These are phyloP conservation scores for Shinisaurus crocodilurus DNA, from an alignment of 2,113 vertebrate species.

Conservation along the genomic window DNA sequence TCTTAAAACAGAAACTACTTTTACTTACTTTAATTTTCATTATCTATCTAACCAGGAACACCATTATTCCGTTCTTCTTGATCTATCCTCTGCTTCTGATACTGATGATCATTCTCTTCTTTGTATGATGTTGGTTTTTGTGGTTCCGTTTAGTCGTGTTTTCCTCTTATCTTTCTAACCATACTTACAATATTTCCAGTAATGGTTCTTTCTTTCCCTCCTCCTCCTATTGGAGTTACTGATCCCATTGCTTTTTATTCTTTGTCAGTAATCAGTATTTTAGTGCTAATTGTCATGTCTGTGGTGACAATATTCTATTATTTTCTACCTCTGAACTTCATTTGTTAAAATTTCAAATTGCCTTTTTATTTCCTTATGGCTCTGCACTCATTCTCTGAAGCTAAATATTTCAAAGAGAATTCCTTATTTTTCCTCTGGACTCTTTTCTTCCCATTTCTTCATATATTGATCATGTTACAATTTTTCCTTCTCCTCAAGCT, in stretches of 20 bases:
- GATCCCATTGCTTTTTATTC: neutral
- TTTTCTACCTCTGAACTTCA: neutral
- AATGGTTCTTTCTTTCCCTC: neutral
- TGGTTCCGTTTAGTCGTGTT: neutral
- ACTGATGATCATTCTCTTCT: neutral
- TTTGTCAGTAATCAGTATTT: neutral
- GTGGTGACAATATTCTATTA: neutral
- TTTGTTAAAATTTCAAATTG: neutral
- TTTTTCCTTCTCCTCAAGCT: neutral
- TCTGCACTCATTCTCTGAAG: neutral
- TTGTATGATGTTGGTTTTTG: neutral
- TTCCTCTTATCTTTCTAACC: neutral
- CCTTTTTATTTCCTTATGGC: neutral
- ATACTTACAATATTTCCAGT: neutral
- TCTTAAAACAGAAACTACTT: neutral
- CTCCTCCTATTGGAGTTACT: neutral
- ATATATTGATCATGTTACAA: neutral
- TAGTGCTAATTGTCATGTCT: neutral
- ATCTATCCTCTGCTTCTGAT: neutral
- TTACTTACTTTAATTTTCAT: neutral
- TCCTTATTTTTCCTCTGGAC: neutral
- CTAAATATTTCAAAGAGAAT: neutral
- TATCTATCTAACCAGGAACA: neutral
- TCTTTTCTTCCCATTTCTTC: neutral
- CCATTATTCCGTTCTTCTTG: neutral